A percentile compares a stretch with the other conserved stretches of the same genome.
Evolutionary conservation across 2,888 invertebrate genomes (phyloP).

Genomic region (Nesidiocoris tenuis): DNA sequence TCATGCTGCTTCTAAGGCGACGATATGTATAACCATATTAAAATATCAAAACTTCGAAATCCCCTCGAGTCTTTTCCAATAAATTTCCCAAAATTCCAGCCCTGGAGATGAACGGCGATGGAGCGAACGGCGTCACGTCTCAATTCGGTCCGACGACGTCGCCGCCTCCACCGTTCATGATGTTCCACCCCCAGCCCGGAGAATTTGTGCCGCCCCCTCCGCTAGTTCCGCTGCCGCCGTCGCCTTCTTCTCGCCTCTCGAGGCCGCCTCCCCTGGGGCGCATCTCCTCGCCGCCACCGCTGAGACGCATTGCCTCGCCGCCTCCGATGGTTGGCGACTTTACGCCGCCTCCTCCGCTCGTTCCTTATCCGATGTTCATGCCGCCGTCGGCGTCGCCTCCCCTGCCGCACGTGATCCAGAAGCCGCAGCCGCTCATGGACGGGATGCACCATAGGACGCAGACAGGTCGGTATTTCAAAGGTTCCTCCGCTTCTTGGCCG

Average conservation of each 20-base stretch:
- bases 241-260: constrained; percentile 51
- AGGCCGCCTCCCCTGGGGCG: constrained; percentile 48
- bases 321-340: constrained; percentile 52
- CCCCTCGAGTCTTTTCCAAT: too few relatives aligned
- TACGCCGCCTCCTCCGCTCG: constrained; percentile 56
- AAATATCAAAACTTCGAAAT: too few relatives aligned
- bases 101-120: constrained; percentile 52
- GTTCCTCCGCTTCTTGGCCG: neutral
- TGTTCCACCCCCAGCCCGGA: constrained; percentile 53
- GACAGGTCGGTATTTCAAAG: constrained; percentile 50
- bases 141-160: constrained; percentile 58
- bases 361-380: constrained; percentile 53
- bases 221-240: constrained; percentile 58
- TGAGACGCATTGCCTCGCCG: constrained; percentile 56
- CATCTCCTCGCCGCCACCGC: constrained; percentile 52
- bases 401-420: constrained; percentile 56
- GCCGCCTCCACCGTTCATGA: constrained; percentile 59
- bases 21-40: too few relatives aligned
- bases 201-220: constrained; percentile 58
- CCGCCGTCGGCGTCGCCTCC: constrained; percentile 51
- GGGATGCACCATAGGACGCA: constrained; percentile 53
- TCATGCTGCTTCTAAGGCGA: too few relatives aligned
- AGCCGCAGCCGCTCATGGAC: constrained; percentile 56
- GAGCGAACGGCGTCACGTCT: constrained; percentile 54
- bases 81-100: too few relatives aligned